A percentile compares a stretch with the other conserved stretches of the same genome.
Conservation (phyloP, 1,140 invertebrate genomes). For the Zaprionus kolodkinae region DNA sequence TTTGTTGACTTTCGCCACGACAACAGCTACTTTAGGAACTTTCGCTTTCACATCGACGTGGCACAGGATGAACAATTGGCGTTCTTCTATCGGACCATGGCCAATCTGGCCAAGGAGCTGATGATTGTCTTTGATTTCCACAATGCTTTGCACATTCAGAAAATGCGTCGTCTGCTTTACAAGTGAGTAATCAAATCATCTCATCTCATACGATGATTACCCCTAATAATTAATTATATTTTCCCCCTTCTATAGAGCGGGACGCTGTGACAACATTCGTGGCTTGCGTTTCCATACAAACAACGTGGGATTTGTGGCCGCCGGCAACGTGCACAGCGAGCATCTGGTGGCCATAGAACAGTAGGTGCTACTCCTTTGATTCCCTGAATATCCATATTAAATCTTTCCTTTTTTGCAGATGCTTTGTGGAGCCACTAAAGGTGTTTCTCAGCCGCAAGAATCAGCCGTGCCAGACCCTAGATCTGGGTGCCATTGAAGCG, state of each 20-base stretch:
- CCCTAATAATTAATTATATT: background rate
- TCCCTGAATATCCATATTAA: background rate
- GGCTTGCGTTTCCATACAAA: slow-evolving; percentile 78
- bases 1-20: slow-evolving; percentile 19
- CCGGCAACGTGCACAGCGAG: slow-evolving; percentile 72
- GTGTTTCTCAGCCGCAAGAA: slow-evolving; percentile 69
- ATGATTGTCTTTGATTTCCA: slow-evolving; percentile 77
- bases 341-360: slow-evolving; percentile 77
- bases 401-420: slow-evolving; percentile 39
- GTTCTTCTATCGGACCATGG: slow-evolving; percentile 75
- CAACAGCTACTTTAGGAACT: slow-evolving; percentile 80
- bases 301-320: slow-evolving; percentile 68
- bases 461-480: slow-evolving; percentile 66
- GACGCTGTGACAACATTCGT: slow-evolving; percentile 79
- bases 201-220: background rate
- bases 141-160: slow-evolving; percentile 80
- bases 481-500: slow-evolving; percentile 79
- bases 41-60: slow-evolving; percentile 76
- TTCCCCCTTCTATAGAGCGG: slow-evolving; percentile 55
- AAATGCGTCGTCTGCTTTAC: slow-evolving; percentile 75
- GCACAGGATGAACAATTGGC: slow-evolving; percentile 73
- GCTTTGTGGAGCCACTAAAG: slow-evolving; percentile 81
- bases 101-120: slow-evolving; percentile 73
- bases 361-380: slow-evolving; percentile 31
- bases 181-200: slow-evolving; percentile 57